Base-by-base conservation (phyloP, 1,140 invertebrate genomes). In the Melipona quadrifasciata region DNA sequence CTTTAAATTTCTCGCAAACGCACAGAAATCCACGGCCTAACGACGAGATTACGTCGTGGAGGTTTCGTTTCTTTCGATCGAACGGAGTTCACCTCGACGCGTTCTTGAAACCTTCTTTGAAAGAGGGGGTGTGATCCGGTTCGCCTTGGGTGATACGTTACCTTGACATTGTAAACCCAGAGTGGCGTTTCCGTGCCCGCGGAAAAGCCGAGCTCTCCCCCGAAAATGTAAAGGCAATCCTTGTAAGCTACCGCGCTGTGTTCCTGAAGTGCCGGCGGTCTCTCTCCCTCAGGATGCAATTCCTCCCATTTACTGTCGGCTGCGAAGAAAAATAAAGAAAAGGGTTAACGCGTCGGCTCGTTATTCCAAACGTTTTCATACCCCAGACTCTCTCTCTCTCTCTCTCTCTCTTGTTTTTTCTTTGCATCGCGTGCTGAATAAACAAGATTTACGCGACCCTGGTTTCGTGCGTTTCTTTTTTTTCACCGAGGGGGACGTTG, bases 81-180 rank as follows among this genome's bases (percentile, higher is more conserved):
- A 2, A 39, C 14, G 11, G 34, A 39, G 14, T 24, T 21, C 12
- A 31, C 14, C 11, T 16, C 17, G 27, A 17, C 31, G 6, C 31
- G 65, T 47, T 47, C 39, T 47, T 61, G 47, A 67, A 83, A 70
- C 1, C 64, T 55, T 67, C 19, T 55, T 75, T 67, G 39, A 39
- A 67, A 65, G 19, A 57, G 53, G 24, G 8, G 64, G 5, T 27
- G 53, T 1, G 71, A 58, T 77, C 16, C 31, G 75, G 14, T 73
- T 73, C 16, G 77, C 58, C 10, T 19, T 1, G 16, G 57, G 82
- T 53, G 47, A n/a, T 74, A 64, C 64, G 86, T 93, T 94, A 98
- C 97, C 96, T 96, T 96, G 34, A 98, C 96, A 88, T 98, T 96
- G 90, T 98, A 98, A 81, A 98, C 96, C 98, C 98, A 99, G 2